phyloP scores from a whole-genome alignment of 2,797 vertebrate genomes.

The Leptoclinus maculatus region DNA sequence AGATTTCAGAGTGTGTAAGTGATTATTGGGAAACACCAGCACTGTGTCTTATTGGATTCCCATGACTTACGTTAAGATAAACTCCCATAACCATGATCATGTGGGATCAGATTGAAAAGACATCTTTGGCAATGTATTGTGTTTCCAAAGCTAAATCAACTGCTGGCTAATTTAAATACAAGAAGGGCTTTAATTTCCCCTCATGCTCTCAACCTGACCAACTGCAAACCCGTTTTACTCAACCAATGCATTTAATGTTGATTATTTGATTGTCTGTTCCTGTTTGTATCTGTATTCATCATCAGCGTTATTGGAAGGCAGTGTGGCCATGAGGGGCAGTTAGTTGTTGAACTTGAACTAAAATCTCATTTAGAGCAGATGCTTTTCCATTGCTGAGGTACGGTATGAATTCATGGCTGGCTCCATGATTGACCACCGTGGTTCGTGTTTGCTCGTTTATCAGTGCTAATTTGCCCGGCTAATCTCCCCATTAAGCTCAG shows the following conservation, averaged over 20 bases:
- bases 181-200: not conserved
- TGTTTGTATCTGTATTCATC: conserved; percentile 23
- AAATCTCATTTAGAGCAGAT: conserved; percentile 62
- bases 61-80: not conserved
- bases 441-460: conserved; percentile 75
- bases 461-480: conserved; percentile 77
- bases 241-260: conserved; percentile 1
- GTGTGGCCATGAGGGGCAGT: conserved; percentile 24
- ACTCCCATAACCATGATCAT: not conserved
- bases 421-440: conserved; percentile 72
- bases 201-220: not conserved
- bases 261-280: conserved; percentile 14
- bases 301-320: conserved; percentile 16
- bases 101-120: not conserved
- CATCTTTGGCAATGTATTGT: not conserved
- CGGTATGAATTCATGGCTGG: conserved; percentile 50
- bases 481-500: conserved; percentile 76
- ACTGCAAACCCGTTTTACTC: not conserved
- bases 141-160: not conserved
- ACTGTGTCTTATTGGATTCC: not conserved
- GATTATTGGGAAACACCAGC: conserved; percentile 15
- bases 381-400: conserved; percentile 56
- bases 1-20: conserved; percentile 25
- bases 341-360: conserved; percentile 58
- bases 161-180: not conserved